These are phyloP conservation scores for Neoaliturus tenellus DNA, from an alignment of 2,888 invertebrate species.

Conservation along the genomic window DNA sequence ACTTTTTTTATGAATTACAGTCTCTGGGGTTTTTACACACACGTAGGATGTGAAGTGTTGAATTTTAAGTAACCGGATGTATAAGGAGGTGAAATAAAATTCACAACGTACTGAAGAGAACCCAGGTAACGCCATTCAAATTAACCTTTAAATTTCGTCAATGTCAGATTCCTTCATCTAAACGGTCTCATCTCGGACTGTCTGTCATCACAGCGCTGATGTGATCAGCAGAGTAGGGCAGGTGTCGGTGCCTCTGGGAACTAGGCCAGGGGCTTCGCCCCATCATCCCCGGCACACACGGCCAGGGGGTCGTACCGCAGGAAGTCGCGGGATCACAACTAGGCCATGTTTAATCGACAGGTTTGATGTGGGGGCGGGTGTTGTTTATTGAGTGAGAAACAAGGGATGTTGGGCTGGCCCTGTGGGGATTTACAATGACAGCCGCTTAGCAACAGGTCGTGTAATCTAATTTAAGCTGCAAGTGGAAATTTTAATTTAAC, in stretches of 20 bases:
- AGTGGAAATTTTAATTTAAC: too few relatives aligned
- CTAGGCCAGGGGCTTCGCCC: slow-evolving; percentile 18
- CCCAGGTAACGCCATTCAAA: background rate
- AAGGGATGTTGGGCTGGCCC: background rate
- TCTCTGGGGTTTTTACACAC: too few relatives aligned
- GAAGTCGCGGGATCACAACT: background rate
- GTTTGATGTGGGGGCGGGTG: slow-evolving; percentile 21
- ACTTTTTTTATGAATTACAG: too few relatives aligned
- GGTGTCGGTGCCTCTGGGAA: background rate
- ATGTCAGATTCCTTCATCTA: background rate
- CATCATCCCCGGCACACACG: background rate
- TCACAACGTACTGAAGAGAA: background rate
- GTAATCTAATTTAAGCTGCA: too few relatives aligned
- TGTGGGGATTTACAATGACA: too few relatives aligned
- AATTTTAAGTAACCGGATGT: too few relatives aligned
- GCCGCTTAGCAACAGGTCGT: too few relatives aligned
- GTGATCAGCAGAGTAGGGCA: background rate
- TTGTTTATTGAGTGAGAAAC: background rate
- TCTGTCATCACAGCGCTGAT: background rate
- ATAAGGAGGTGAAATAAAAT: too few relatives aligned
- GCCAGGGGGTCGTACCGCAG: background rate
- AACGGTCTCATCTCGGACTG: background rate
- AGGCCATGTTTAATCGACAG: background rate
- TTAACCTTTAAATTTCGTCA: background rate
- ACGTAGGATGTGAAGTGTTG: too few relatives aligned